Conservation (phyloP, 2,888 invertebrate species). For the Xestia sexstrigata region DNA sequence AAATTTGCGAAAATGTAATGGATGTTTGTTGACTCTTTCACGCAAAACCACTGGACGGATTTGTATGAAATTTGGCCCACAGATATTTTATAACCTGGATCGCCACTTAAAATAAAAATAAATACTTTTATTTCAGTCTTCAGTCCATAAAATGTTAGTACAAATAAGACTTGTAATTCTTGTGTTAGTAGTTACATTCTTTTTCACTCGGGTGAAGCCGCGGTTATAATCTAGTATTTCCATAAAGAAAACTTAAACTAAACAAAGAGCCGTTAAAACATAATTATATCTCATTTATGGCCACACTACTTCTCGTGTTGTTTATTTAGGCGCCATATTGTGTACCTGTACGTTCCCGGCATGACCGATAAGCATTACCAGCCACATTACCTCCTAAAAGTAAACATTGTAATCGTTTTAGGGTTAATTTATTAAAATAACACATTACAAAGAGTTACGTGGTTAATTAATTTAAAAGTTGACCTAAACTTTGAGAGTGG, state of each 20-base stretch:
- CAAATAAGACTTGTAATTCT: neutral
- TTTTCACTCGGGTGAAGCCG: neutral
- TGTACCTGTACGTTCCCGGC: conserved; percentile 22
- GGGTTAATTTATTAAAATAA: conserved; percentile 39
- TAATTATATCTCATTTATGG: conserved; percentile 24
- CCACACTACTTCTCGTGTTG: conserved; percentile 25
- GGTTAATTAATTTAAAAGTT: neutral
- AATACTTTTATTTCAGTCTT: no score
- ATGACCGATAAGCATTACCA: conserved; percentile 35
- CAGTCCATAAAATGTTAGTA: no score
- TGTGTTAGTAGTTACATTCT: neutral
- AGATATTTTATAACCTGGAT: no score
- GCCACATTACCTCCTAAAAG: conserved; percentile 25
- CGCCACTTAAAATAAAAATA: no score
- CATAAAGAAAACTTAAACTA: neutral
- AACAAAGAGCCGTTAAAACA: conserved; percentile 4
- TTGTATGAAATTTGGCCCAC: no score
- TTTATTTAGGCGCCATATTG: conserved; percentile 58
- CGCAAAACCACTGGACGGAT: no score
- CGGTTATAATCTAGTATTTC: neutral
- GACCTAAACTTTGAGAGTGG: no score
- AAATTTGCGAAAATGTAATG: no score
- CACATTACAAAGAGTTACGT: neutral
- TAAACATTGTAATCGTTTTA: conserved; percentile 48
- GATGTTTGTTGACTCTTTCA: no score